Conservation (phyloP, 2,888 invertebrate genomes). For the Lycia hirtaria region DNA sequence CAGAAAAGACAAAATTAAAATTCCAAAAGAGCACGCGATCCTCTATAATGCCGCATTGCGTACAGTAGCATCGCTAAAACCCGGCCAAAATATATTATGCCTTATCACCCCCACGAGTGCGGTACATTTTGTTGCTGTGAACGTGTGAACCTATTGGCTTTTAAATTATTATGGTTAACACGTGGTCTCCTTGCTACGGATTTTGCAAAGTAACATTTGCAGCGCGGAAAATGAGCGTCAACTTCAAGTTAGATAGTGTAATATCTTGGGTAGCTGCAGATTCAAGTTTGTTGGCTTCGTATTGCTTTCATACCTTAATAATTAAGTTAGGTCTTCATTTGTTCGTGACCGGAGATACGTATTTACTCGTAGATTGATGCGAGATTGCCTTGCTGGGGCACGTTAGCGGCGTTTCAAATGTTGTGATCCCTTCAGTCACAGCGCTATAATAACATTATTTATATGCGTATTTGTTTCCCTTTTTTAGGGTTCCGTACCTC, state of each 20-base stretch:
- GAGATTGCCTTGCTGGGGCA: neutral
- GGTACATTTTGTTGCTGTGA: constrained; percentile 55
- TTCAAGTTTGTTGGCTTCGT: constrained; percentile 16
- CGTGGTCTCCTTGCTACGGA: constrained; percentile 18
- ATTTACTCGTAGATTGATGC: neutral
- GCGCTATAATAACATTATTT: too few species aligned
- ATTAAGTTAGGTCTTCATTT: constrained; percentile 28
- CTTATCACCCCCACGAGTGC: constrained; percentile 71
- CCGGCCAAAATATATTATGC: constrained; percentile 76
- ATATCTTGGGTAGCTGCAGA: constrained; percentile 17
- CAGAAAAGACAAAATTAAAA: constrained; percentile 31
- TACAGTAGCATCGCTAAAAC: constrained; percentile 61
- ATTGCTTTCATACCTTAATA: constrained; percentile 33
- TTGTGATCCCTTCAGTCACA: too few species aligned
- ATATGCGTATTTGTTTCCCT: too few species aligned
- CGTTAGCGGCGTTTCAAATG: too few species aligned
- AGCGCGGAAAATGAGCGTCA: constrained; percentile 6
- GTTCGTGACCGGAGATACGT: neutral
- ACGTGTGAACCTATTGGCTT: constrained; percentile 57
- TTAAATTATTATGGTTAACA: constrained; percentile 58
- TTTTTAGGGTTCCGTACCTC: too few species aligned
- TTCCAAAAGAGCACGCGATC: constrained; percentile 31
- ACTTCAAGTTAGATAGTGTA: neutral
- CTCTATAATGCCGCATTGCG: constrained; percentile 70
- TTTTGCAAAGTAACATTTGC: constrained; percentile 26